A percentile compares a stretch with the other conserved stretches of the same genome.
Evolutionary conservation across 2,888 invertebrate genomes (phyloP).

Genomic region (Protophormia terraenovae): DNA sequence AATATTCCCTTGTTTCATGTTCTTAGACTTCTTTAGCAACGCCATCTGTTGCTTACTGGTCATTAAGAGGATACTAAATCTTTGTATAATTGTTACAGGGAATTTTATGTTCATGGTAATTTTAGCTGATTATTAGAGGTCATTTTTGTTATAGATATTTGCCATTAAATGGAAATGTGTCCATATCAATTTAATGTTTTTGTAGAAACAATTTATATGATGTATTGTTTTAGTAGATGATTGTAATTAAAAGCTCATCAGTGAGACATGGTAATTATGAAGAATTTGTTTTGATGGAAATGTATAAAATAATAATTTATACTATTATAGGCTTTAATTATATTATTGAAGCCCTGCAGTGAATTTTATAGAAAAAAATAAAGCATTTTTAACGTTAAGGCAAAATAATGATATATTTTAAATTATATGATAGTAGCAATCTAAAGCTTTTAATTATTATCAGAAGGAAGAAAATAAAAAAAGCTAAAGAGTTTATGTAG

Average conservation of each 20-base stretch:
- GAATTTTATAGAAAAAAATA: no score
- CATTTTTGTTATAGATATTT: background rate
- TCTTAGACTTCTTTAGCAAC: background rate
- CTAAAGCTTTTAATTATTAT: no score
- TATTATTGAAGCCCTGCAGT: no score
- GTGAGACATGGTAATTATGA: background rate
- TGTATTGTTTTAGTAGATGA: background rate
- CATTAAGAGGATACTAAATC: constrained; percentile 1
- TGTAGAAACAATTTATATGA: background rate
- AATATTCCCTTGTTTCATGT: background rate
- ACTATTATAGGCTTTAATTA: no score
- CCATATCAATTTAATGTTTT: constrained; percentile 7
- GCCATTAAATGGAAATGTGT: constrained; percentile 7
- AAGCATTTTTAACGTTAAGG: no score
- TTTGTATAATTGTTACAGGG: constrained; percentile 11
- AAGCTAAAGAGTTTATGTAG: no score
- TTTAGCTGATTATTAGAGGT: background rate
- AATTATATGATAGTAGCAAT: no score
- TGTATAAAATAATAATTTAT: no score
- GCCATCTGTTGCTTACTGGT: constrained; percentile 44
- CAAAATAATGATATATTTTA: no score
- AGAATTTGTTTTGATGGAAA: no score
- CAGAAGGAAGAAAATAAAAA: no score
- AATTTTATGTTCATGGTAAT: background rate
- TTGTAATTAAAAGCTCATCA: constrained; percentile 38